phyloP scores from a whole-genome alignment of 2,888 invertebrate species.

The Cistogaster globosa region DNA sequence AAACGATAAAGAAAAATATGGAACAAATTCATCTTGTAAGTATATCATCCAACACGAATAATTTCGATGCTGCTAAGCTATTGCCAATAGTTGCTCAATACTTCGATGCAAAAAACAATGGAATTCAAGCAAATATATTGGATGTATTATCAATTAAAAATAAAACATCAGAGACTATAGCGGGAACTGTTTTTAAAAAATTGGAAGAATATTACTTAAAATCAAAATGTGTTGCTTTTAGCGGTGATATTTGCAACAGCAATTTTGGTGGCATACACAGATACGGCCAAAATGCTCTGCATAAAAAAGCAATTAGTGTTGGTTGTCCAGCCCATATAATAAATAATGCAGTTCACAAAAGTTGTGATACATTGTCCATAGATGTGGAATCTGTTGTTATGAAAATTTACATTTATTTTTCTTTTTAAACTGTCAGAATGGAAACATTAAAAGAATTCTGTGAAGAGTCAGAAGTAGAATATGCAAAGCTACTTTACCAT shows the following conservation, averaged over 20 bases:
- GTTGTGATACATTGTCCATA: too few species aligned
- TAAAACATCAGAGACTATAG: too few species aligned
- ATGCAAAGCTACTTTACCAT: constrained; percentile 9
- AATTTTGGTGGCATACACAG: too few species aligned
- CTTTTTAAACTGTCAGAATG: constrained; percentile 38
- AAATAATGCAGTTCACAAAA: too few species aligned
- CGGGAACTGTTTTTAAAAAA: too few species aligned
- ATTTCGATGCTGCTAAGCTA: constrained; percentile 46
- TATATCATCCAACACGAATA: constrained; percentile 41
- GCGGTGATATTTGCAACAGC: too few species aligned
- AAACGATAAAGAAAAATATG: constrained; percentile 35
- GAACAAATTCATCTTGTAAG: constrained; percentile 33
- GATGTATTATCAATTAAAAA: constrained; percentile 46
- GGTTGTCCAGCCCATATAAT: too few species aligned
- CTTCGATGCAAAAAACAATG: constrained; percentile 45
- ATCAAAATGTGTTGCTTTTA: too few species aligned
- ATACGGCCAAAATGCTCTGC: too few species aligned
- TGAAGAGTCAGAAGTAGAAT: constrained; percentile 12
- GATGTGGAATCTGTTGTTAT: too few species aligned
- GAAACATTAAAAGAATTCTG: constrained; percentile 24
- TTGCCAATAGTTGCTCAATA: constrained; percentile 45
- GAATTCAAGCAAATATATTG: constrained; percentile 45
- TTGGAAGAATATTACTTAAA: too few species aligned
- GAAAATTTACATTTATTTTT: constrained; percentile 46
- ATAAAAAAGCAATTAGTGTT: too few species aligned